A percentile compares a stretch with the other conserved stretches of the same genome.
phyloP scores from a whole-genome alignment of 1,140 invertebrate species.

The Drosophila arawakana region DNA sequence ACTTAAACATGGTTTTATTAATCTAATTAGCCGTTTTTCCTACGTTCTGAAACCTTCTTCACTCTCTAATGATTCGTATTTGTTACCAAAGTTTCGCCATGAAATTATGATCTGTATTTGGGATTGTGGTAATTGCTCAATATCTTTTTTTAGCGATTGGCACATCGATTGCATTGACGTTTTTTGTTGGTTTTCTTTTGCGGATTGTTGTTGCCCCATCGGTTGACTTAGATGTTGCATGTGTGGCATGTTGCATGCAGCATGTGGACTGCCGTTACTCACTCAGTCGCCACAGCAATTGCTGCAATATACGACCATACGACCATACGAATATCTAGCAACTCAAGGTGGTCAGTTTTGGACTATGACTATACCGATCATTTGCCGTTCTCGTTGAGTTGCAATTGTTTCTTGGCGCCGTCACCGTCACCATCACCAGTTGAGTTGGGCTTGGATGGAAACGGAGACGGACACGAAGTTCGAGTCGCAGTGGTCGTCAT shows the following conservation, averaged over 20 bases:
- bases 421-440: neutral
- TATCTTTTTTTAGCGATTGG: conserved; percentile 48
- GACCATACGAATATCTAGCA: neutral
- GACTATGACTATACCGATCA: conserved; percentile 31
- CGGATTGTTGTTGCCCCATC: conserved; percentile 28
- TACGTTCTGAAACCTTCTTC: neutral
- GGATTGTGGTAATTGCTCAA: conserved; percentile 57
- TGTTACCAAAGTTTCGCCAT: neutral
- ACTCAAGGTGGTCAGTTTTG: conserved; percentile 45
- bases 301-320: conserved; percentile 30
- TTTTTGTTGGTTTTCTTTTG: conserved; percentile 43
- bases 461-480: conserved; percentile 6
- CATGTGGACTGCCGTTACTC: conserved; percentile 37
- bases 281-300: conserved; percentile 30
- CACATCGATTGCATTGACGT: conserved; percentile 60
- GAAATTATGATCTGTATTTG: conserved; percentile 26
- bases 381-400: conserved; percentile 69
- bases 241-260: conserved; percentile 32
- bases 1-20: no score
- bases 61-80: neutral
- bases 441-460: neutral
- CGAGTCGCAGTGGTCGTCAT: neutral
- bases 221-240: conserved; percentile 27
- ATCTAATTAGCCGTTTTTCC: no score
- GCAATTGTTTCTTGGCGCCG: conserved; percentile 36